Evolutionary conservation across 2,113 vertebrate species (phyloP).

Genomic region (Engystomops pustulosus): DNA sequence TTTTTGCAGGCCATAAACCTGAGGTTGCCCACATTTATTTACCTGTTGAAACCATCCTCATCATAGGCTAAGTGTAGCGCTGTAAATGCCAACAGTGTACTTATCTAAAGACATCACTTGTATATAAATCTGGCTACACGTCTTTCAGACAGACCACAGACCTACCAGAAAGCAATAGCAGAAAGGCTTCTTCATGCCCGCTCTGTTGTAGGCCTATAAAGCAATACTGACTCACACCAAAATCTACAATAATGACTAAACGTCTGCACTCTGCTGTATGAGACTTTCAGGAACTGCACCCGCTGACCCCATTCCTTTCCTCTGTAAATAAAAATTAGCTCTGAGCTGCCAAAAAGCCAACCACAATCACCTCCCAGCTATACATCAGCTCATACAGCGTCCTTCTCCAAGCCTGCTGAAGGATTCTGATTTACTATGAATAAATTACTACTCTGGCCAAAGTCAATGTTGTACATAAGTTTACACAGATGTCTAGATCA

Average conservation of each 20-base stretch:
- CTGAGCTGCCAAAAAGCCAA: constrained; percentile 43
- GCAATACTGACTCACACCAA: neutral
- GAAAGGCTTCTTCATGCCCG: neutral
- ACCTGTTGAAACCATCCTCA: neutral
- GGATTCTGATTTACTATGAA: constrained; percentile 51
- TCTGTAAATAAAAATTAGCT: constrained; percentile 16
- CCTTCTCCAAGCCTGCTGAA: constrained; percentile 37
- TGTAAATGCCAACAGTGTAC: constrained; percentile 5
- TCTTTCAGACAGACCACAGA: constrained; percentile 3
- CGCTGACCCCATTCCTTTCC: constrained; percentile 37
- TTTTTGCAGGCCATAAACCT: neutral
- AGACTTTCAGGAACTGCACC: constrained; percentile 28
- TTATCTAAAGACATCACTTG: neutral
- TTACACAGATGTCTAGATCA: constrained; percentile 53
- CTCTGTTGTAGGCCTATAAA: neutral
- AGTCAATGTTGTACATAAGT: constrained; percentile 41
- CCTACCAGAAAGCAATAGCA: neutral
- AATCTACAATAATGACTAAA: neutral
- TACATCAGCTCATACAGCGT: constrained; percentile 31
- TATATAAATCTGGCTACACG: neutral
- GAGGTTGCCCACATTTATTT: constrained; percentile 4
- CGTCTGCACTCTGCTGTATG: neutral
- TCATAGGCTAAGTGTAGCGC: neutral
- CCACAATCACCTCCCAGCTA: constrained; percentile 51
- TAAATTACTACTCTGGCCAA: constrained; percentile 47